A percentile compares a stretch with the other conserved stretches of the same genome.
Evolutionary conservation across 2,113 vertebrate species (phyloP).

Genomic region (Dasyprocta punctata): DNA sequence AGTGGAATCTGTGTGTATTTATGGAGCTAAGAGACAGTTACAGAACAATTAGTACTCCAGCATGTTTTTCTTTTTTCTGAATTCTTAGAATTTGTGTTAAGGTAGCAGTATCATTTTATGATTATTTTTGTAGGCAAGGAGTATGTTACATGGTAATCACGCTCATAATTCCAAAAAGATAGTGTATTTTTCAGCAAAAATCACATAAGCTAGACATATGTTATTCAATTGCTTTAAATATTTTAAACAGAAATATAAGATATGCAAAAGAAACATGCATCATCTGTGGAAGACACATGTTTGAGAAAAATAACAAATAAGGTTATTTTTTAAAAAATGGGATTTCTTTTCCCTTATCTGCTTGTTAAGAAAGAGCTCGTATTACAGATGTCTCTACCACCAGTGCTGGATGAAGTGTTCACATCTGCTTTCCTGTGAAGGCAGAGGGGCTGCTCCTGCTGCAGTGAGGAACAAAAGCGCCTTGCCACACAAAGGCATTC

Average conservation of each 20-base stretch:
- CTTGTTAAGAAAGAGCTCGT: neutral
- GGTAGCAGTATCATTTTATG: neutral
- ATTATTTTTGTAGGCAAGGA: neutral
- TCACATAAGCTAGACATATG: neutral
- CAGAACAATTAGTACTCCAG: neutral
- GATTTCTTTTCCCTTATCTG: neutral
- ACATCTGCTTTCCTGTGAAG: neutral
- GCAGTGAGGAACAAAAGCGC: neutral
- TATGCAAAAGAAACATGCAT: neutral
- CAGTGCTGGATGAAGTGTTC: neutral
- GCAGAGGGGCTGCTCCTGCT: neutral
- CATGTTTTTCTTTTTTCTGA: neutral
- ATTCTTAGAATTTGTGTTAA: constrained; percentile 21
- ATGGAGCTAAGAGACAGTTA: neutral
- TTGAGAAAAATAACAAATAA: neutral
- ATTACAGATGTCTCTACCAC: too few relatives aligned
- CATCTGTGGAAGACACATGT: neutral
- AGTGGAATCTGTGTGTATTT: neutral
- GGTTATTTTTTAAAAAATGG: neutral
- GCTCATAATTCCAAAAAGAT: neutral
- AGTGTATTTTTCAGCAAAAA: neutral
- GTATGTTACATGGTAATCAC: neutral
- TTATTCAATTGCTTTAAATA: neutral
- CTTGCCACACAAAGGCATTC: neutral
- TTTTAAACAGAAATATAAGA: neutral